These are phyloP conservation scores for Microdon myrmicae DNA, from an alignment of 2,888 invertebrate genomes.

Conservation along the genomic window DNA sequence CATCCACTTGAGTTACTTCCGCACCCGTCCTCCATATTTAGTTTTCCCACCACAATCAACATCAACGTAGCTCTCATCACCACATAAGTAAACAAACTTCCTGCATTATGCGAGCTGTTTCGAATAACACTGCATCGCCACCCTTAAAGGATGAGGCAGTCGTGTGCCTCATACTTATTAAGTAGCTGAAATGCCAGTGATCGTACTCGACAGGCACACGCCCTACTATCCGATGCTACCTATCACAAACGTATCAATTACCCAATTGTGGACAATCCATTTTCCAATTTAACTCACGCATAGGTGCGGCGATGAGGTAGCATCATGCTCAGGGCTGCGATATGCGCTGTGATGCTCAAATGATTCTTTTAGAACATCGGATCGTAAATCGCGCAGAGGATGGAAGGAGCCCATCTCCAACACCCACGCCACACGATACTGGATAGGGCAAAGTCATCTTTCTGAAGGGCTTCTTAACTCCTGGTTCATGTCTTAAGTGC, in stretches of 20 bases:
- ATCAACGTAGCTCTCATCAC: conserved; percentile 27
- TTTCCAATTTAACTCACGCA: conserved; percentile 40
- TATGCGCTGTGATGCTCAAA: too few relatives aligned
- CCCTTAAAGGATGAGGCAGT: background rate
- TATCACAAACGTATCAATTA: conserved; percentile 51
- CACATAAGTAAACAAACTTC: too few relatives aligned
- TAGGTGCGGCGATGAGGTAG: background rate
- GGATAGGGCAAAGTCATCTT: conserved; percentile 43
- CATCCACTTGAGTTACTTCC: conserved; percentile 10
- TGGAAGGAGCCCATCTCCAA: conserved; percentile 10
- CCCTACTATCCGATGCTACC: conserved; percentile 39
- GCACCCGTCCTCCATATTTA: conserved; percentile 20
- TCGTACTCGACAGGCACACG: conserved; percentile 34
- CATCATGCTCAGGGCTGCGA: too few relatives aligned
- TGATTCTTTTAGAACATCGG: conserved; percentile 42
- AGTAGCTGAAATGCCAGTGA: conserved; percentile 44
- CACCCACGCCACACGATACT: conserved; percentile 31
- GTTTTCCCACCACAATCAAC: conserved; percentile 44
- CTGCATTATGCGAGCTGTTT: too few relatives aligned
- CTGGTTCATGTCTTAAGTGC: conserved; percentile 36
- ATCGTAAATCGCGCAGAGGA: conserved; percentile 45
- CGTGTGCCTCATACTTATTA: too few relatives aligned
- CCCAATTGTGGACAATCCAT: conserved; percentile 52
- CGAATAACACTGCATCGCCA: conserved; percentile 1
- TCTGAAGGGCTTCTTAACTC: conserved; percentile 40